Percentiles rank a stretch among this genome's conserved stretches.
Conservation (phyloP, 64 coral and sea anemone species). For the Astreopora myriophthalma region DNA sequence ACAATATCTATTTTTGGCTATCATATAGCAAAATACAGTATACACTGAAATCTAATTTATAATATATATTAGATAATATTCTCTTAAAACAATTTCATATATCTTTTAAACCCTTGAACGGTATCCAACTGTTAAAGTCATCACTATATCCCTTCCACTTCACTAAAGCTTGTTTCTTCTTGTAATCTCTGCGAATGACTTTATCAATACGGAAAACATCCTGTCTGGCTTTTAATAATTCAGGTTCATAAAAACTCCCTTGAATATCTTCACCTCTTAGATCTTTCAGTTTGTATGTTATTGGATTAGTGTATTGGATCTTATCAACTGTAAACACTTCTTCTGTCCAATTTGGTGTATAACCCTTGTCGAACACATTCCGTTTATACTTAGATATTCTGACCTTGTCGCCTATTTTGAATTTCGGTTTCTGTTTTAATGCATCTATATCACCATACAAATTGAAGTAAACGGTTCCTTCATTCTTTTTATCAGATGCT, state of each 20-base stretch:
- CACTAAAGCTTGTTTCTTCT: conserved; percentile 47
- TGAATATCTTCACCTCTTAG: background rate
- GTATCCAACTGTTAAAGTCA: conserved; percentile 55
- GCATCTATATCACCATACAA: conserved; percentile 41
- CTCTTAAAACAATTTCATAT: background rate
- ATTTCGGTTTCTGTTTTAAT: conserved; percentile 10
- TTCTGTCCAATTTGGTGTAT: conserved; percentile 50
- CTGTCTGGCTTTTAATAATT: conserved; percentile 23
- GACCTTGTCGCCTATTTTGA: conserved; percentile 42
- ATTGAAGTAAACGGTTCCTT: conserved; percentile 59
- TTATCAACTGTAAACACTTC: conserved; percentile 32
- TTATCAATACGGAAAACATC: conserved; percentile 38
- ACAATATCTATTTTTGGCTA: background rate
- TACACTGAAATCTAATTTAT: no score
- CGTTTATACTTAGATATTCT: conserved; percentile 27
- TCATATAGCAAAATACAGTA: background rate
- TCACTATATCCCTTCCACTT: conserved; percentile 26
- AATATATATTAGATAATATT: background rate
- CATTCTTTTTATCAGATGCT: conserved; percentile 40
- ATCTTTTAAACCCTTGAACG: background rate
- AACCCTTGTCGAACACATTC: conserved; percentile 33
- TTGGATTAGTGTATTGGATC: conserved; percentile 55
- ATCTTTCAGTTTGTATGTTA: conserved; percentile 24
- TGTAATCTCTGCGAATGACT: conserved; percentile 29
- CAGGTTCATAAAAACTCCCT: conserved; percentile 35